Evolutionary conservation across 2,113 vertebrate genomes (phyloP), one percentile per base, ranked within the genome.

Genomic region (Microtus oregoni): DNA sequence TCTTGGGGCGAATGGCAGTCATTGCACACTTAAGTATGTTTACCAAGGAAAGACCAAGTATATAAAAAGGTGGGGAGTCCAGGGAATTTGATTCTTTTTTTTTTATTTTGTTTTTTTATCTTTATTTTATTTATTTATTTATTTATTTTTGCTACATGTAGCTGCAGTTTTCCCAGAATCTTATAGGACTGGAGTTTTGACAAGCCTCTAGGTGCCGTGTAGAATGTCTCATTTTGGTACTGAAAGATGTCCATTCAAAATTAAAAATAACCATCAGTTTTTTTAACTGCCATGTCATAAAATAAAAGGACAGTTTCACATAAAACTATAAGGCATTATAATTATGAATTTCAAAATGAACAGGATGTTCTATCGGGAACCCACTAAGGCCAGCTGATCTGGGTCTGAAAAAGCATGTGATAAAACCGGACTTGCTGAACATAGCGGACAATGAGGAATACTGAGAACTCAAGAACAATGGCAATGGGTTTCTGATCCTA

Each of bases 31-130:
- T 97, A 89, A 95, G 96, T 93, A 95, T 68, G 47, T 89, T 58
- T 95, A 35, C 94, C 85, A 14, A 77, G 20, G 86, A 75, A 92
- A 76, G 44, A 82, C 58, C 67, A 86, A 92, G 76, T 89, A 94
- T 76, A 95, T 90, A 95, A 86, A 95, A 92, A 95, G 88, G 65
- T 76, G 92, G 38, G 79, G 88, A 96, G 72, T 93, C 67, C 19
- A 50, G 86, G 95, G 90, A 96, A 94, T 95, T 94, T 86, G 52
- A 68, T 94, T 93, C 90, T 92, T 41, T 41, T 41, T 41, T 41
- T 68, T 90, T 58, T 20, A 20, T 22, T 72, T 68, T 14, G 4
- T 30, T 68, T 67, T 30, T 58, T 58, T 20, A 58, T 58, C 55
- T 58, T 58, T 58, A 41, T 41, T 41, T 41, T n/a, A 4, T 73